These are phyloP conservation scores for Frankliniella intonsa DNA, from an alignment of 2,888 invertebrate genomes.

Conservation along the genomic window DNA sequence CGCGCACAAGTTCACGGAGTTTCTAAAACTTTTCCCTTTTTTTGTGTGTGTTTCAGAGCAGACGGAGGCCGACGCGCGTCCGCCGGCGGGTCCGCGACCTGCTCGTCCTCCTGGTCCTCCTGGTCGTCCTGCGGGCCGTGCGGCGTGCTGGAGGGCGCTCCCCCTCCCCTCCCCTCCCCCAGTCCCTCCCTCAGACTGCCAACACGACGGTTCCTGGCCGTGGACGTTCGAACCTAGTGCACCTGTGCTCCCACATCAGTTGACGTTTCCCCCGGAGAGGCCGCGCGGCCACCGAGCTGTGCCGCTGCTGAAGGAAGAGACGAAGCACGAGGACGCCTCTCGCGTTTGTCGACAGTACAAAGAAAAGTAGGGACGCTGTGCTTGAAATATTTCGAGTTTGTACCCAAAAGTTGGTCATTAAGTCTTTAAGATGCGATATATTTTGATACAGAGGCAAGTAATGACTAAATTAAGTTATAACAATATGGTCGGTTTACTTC, in stretches of 20 bases:
- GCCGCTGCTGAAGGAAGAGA: not conserved
- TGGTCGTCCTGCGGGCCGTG: too few species aligned
- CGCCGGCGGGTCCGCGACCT: not conserved
- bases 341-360: too few species aligned
- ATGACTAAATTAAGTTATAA: too few species aligned
- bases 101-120: not conserved
- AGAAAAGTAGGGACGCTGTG: too few species aligned
- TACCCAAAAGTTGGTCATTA: too few species aligned
- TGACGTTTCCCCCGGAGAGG: not conserved
- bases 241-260: not conserved
- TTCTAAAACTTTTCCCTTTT: not conserved
- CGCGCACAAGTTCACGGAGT: not conserved
- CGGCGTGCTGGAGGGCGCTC: not conserved
- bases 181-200: not conserved
- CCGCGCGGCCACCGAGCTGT: not conserved
- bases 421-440: not conserved
- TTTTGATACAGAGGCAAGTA: not conserved
- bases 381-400: too few species aligned
- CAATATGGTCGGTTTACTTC: too few species aligned
- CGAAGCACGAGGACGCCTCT: not conserved
- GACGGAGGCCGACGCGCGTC: not conserved
- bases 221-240: not conserved
- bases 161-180: not conserved
- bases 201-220: not conserved
- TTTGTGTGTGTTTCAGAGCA: not conserved